phyloP scores from a whole-genome alignment of 2,797 vertebrate species.

The Esox masquinongy region DNA sequence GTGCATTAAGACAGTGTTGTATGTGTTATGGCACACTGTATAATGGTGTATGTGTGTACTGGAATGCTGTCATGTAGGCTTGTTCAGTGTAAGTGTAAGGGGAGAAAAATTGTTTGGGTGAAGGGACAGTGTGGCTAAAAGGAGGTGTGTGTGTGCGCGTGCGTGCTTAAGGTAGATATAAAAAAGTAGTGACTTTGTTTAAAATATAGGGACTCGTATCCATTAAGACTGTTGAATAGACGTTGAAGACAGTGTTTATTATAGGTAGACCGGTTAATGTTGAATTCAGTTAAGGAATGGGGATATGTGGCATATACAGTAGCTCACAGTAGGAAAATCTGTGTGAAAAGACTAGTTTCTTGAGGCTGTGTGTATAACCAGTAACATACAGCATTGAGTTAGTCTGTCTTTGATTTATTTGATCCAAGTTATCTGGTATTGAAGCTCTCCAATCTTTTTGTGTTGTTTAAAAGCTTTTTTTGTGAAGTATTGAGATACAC shows the following conservation, averaged over 20 bases:
- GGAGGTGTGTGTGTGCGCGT: background rate
- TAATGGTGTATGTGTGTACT: slow-evolving; percentile 14
- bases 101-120: background rate
- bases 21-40: slow-evolving; percentile 17
- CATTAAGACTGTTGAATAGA: background rate
- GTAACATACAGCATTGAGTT: background rate
- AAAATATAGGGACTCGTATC: slow-evolving; percentile 7
- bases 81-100: slow-evolving; percentile 1
- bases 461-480: background rate
- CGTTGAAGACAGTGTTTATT: background rate
- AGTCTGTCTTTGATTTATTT: background rate
- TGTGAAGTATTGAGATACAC: background rate
- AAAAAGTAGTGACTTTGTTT: slow-evolving; percentile 29
- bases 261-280: background rate
- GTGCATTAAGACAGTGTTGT: slow-evolving; percentile 26
- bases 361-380: background rate
- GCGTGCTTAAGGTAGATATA: background rate
- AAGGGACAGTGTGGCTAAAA: background rate
- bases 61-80: background rate
- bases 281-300: background rate
- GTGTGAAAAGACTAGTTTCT: background rate
- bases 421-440: background rate
- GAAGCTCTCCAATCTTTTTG: background rate
- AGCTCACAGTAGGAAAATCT: background rate
- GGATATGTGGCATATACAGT: background rate